These are phyloP conservation scores for Carcharodon carcharias DNA, from an alignment of 2,797 vertebrate species.

Conservation along the genomic window DNA sequence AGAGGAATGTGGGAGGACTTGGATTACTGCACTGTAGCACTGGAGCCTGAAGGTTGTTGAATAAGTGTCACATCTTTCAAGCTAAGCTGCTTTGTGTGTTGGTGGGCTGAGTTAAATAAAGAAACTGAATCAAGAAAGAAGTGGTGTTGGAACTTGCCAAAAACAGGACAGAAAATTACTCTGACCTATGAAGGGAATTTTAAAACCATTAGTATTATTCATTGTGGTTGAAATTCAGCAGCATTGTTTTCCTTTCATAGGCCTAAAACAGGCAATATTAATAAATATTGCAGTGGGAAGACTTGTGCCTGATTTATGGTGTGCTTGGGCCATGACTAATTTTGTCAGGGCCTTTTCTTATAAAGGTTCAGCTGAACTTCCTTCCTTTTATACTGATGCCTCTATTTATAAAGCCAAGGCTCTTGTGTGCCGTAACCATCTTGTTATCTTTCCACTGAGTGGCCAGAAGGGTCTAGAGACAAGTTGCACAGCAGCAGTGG, in stretches of 20 bases:
- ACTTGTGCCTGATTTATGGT: background rate
- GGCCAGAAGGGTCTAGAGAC: no score
- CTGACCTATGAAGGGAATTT: background rate
- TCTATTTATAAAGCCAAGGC: background rate
- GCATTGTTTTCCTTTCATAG: background rate
- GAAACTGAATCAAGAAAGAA: background rate
- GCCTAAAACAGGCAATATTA: background rate
- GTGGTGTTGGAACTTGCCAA: background rate
- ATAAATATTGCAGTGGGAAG: background rate
- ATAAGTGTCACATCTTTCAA: background rate
- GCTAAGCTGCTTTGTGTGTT: slow-evolving; percentile 1
- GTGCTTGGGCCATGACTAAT: background rate
- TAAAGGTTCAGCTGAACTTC: background rate
- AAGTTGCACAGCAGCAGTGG: no score
- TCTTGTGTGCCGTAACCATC: background rate
- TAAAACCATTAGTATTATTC: background rate
- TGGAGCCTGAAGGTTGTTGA: slow-evolving; percentile 24
- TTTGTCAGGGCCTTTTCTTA: background rate
- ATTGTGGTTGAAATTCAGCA: background rate
- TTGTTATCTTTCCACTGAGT: background rate
- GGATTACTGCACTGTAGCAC: background rate
- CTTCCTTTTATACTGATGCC: background rate
- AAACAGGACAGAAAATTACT: background rate
- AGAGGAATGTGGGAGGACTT: background rate
- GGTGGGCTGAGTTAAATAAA: background rate